A percentile compares a stretch with the other conserved stretches of the same genome.
Conservation (phyloP, 2,797 vertebrate genomes). For the Champsocephalus esox region DNA sequence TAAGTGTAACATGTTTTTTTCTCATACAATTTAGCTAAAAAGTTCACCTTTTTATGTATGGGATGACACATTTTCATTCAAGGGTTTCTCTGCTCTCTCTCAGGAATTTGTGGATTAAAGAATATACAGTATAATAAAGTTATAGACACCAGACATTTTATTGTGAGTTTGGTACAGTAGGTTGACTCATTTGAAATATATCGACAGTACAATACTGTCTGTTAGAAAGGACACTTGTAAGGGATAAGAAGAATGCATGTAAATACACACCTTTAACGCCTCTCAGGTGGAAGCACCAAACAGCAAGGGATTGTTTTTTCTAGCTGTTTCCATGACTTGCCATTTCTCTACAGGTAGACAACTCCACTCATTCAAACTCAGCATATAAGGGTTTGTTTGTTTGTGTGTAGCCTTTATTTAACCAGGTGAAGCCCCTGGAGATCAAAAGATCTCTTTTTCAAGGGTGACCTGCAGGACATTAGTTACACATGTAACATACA, state of each 20-base stretch:
- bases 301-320: not conserved
- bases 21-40: not conserved
- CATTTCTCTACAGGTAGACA: not conserved
- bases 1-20: not conserved
- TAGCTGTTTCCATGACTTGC: not conserved
- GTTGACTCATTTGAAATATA: not conserved
- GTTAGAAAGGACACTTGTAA: not conserved
- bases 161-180: not conserved
- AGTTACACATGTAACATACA: too few species aligned
- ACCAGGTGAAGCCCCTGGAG: too few species aligned
- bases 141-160: not conserved
- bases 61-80: not conserved
- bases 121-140: not conserved
- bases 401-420: too few species aligned
- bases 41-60: not conserved
- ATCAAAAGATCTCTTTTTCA: too few species aligned
- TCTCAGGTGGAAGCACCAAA: not conserved
- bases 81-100: not conserved
- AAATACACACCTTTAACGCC: not conserved
- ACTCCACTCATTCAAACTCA: slow-evolving; percentile 1
- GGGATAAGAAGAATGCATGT: not conserved
- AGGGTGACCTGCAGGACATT: too few species aligned
- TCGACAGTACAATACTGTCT: not conserved
- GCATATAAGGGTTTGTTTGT: not conserved
- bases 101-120: not conserved